phyloP scores from a whole-genome alignment of 2,888 invertebrate species.

The Elmis aenea region DNA sequence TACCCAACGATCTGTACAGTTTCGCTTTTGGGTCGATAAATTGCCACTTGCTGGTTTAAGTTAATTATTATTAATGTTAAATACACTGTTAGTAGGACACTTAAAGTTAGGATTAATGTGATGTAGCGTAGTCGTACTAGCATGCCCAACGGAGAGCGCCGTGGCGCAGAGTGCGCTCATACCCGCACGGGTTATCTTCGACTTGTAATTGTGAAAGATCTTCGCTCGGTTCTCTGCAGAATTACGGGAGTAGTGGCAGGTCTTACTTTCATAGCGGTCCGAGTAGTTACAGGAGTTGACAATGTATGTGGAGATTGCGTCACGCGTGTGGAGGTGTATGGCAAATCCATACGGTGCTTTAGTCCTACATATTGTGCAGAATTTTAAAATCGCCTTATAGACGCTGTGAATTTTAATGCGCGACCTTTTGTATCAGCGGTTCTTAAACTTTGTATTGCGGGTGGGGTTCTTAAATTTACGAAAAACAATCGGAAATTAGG shows the following conservation, averaged over 20 bases:
- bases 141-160: slow-evolving; percentile 13
- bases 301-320: slow-evolving; percentile 13
- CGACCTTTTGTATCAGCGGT: no score
- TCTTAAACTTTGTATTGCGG: no score
- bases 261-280: slow-evolving; percentile 16
- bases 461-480: no score
- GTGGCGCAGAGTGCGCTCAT: slow-evolving; percentile 6
- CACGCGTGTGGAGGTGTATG: no score
- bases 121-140: slow-evolving; percentile 12
- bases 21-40: slow-evolving; percentile 4
- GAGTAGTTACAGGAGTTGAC: slow-evolving; percentile 14
- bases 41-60: no score
- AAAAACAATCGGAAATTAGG: no score
- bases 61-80: slow-evolving; percentile 9
- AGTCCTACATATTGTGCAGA: no score
- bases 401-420: no score
- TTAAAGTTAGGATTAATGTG: slow-evolving; percentile 11
- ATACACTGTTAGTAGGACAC: slow-evolving; percentile 13
- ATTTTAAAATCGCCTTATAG: no score
- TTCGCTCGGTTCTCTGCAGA: slow-evolving; percentile 11
- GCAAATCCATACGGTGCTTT: no score
- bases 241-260: slow-evolving; percentile 11
- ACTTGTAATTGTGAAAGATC: slow-evolving; percentile 10
- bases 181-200: slow-evolving; percentile 4
- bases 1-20: slow-evolving; percentile 59